These are phyloP conservation scores for Phasia obesa DNA, from an alignment of 2,888 invertebrate genomes.

Conservation along the genomic window DNA sequence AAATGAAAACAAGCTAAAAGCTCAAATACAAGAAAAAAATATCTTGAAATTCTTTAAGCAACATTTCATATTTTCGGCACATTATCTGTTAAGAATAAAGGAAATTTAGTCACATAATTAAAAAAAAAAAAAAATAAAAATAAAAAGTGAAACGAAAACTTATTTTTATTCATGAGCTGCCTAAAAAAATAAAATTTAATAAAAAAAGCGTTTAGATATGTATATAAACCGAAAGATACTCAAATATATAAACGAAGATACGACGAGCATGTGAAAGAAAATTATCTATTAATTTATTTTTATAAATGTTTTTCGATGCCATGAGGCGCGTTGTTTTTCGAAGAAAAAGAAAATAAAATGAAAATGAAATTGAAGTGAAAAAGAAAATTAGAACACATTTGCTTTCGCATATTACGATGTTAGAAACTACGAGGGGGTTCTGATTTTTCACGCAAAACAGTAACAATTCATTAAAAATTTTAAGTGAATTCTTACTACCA, in stretches of 20 bases:
- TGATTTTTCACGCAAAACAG: not conserved
- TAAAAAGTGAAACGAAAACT: constrained; percentile 46
- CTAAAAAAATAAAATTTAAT: constrained; percentile 53
- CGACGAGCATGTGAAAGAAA: constrained; percentile 5
- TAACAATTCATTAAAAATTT: too few species aligned
- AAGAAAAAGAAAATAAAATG: not conserved
- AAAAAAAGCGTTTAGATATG: constrained; percentile 15
- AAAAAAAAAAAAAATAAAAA: too few species aligned
- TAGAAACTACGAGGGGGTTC: not conserved
- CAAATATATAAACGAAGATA: not conserved
- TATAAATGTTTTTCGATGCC: constrained; percentile 42
- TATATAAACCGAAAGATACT: constrained; percentile 9
- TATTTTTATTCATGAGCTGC: constrained; percentile 68
- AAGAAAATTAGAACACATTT: constrained; percentile 50
- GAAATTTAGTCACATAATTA: constrained; percentile 27
- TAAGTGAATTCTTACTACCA: too few species aligned
- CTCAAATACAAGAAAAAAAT: constrained; percentile 3
- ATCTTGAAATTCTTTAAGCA: constrained; percentile 9
- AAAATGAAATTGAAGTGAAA: constrained; percentile 3
- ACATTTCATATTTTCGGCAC: constrained; percentile 55
- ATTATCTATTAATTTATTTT: constrained; percentile 33
- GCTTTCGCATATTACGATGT: constrained; percentile 26
- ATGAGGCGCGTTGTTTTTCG: constrained; percentile 49
- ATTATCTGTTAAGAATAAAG: constrained; percentile 31
- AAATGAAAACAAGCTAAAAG: constrained; percentile 35